Base-by-base conservation (phyloP, 2,113 vertebrate species). In the Erythrolamprus reginae region DNA sequence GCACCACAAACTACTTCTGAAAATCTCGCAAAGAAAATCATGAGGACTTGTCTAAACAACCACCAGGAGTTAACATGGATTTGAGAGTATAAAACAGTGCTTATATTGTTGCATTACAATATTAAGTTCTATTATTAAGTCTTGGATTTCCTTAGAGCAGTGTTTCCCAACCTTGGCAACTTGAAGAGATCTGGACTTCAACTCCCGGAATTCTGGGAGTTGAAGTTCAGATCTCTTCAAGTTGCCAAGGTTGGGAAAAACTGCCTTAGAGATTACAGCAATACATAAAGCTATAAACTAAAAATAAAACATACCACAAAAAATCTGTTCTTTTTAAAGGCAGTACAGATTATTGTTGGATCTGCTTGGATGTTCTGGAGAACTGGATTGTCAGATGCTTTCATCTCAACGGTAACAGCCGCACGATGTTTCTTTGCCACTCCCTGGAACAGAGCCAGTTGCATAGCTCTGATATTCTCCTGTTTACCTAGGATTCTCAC, bases 321-420 rank as follows among this genome's bases (percentile, higher is more conserved):
- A 96, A 99, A 99, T 89, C 99, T 98, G 89, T 99, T 99, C 96
- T 99, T 99, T 96, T 99, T 99, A 93, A 99, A 99, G 42, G 98
- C 98, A 0, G 98, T 99, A 96, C 98, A 99, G 95, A 99, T 98
- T 90, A 99, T 95, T 91, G 98, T 99, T 1, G 99, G 99, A 94
- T 99, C 99, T 5, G 98, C 97, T 93, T 98, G 98, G 10, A 97
- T 91, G 91, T 97, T 98, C 92, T 99, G 97, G 8, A 99, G 97
- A 91, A 99, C 98, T 0, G 99, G 99, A 93, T 99, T 99, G 94
- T 99, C 99, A 0, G 98, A 99, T 21, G 99, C 99, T 93, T 99
- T 99, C 99, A 99, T 99, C 95, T 99, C 99, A 53, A 99, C 98
- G 1, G 99, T 99, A 91, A 98, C 97, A 0, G 98, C 98, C 50